Evolutionary conservation across 2,113 vertebrate genomes (phyloP), one percentile per base, ranked within the genome.

Genomic region (Gulo gulo): DNA sequence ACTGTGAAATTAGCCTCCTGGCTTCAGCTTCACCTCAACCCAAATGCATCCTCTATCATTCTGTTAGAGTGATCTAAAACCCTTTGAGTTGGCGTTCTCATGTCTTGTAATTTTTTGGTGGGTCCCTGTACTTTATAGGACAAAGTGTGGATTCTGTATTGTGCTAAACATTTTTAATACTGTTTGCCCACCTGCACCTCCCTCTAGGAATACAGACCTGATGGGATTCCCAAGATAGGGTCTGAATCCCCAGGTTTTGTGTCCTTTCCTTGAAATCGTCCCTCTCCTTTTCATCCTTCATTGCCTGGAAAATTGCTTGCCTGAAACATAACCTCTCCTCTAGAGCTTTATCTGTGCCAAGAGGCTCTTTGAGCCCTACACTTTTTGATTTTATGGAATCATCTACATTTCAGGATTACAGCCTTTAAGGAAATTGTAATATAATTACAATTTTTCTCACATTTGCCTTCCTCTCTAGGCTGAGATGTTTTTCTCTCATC

Each of bases 171-270:
- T n/a, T 81, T 52, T 88, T 88, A 94, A 65, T 78, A 57, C 85
- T 85, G 42, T 90, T 96, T 94, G 69, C 63, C 94, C 87, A 84
- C 50, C 59, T 88, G 90, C 21, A 52, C 57, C 39, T 95, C 80
- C 71, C n/a, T 73, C 61, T 23, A 84, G 61, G 69, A 52, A 4
- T 5, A 21, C 34, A 67, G 59, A 80, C 47, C 74, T 88, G n/a
- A 29, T 76, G 84, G 45, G 24, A 78, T 79, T 94, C 91, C 79
- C 69, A 39, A 87, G 96, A 95, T 88, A 88, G 50, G 95, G 31
- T 26, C 42, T 29, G 29, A 94, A 82, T 61, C 78, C 59, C 65
- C 52, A 67, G 92, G 36, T 39, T 39, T 34, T 59, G 7, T 88
- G 50, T 78, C 26, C 31, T 84, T 76, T 59, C 15, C 88, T 96